phyloP scores from a whole-genome alignment of 1,140 invertebrate genomes.

The Drosophila punjabiensis region DNA sequence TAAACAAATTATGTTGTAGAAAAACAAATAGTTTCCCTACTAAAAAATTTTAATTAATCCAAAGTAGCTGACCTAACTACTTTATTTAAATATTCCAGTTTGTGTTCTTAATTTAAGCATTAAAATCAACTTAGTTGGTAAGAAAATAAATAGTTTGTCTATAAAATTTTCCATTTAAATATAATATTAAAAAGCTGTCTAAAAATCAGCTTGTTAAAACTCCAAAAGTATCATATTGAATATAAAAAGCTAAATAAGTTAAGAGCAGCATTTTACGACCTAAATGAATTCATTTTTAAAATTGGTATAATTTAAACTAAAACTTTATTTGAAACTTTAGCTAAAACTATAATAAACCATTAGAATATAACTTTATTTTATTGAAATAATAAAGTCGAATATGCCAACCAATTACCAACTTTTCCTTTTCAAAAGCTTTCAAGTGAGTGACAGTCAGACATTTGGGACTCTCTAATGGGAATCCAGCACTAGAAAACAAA shows the following conservation, averaged over 20 bases:
- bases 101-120: not conserved
- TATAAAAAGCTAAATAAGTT: not conserved
- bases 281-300: not conserved
- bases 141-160: not conserved
- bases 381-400: not conserved
- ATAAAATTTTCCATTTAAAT: not conserved
- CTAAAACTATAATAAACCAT: not conserved
- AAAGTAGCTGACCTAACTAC: too few relatives aligned
- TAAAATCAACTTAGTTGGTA: too few relatives aligned
- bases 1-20: not conserved
- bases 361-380: not conserved
- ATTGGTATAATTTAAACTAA: not conserved
- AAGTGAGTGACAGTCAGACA: constrained; percentile 8
- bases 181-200: too few relatives aligned
- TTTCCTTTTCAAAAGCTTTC: constrained; percentile 6
- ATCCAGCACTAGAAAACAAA: constrained; percentile 8
- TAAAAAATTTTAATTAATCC: too few relatives aligned
- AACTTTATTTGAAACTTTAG: not conserved
- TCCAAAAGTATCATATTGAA: too few relatives aligned
- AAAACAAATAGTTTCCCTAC: not conserved
- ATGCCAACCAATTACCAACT: constrained; percentile 6
- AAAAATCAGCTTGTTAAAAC: too few relatives aligned
- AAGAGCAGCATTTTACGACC: not conserved
- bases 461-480: constrained; percentile 2
- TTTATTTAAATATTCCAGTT: not conserved